Evolutionary conservation across 2,113 vertebrate genomes (phyloP), one percentile per base, ranked within the genome.

Genomic region (Xiphophorus couchianus): DNA sequence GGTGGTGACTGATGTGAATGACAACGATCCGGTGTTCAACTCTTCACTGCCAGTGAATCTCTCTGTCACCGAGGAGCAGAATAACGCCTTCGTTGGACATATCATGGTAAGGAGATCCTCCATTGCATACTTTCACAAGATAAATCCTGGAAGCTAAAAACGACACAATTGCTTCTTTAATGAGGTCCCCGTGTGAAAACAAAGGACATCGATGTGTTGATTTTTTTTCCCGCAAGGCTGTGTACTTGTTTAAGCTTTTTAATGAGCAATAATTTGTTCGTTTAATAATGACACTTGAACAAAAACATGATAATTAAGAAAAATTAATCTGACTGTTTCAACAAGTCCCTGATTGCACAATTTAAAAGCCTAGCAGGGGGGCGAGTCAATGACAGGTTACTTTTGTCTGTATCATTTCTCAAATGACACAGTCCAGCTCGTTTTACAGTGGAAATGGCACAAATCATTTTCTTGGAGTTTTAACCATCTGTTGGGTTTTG

Each of bases 1-100:
- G 9, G 93, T 96, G 84, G 97, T 99, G 89, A 97, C 96, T 0
- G 98, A 99, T 64, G 97, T 99, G 73, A 99, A 99, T 74, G 97
- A 99, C 93, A 99, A 99, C 0, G 96, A 96, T 48, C 98, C 98
- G 0, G 83, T 94, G 73, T 99, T 99, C 82, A 95, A 97, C 84
- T 85, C 91, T 19, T 95, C 95, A 67, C 93, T 99, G 62, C 95
- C 96, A 9, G 95, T 89, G 90, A 98, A 98, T 89, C 87, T 99
- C 11, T 97, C 96, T 1, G 97, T 99, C 81, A 91, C 89, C 15
- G 98, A 99, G 76, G 96, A 97, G 85, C 94, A 95, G 92, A 93
- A 93, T 61, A 96, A 96, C 61, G 95, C 96, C 76, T 98, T 96
- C 71, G 96, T 99, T 7, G 98, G 98, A 81, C 96, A 96, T 94